These are phyloP conservation scores for Apamea sordens DNA, from an alignment of 2,888 invertebrate genomes.

Conservation along the genomic window DNA sequence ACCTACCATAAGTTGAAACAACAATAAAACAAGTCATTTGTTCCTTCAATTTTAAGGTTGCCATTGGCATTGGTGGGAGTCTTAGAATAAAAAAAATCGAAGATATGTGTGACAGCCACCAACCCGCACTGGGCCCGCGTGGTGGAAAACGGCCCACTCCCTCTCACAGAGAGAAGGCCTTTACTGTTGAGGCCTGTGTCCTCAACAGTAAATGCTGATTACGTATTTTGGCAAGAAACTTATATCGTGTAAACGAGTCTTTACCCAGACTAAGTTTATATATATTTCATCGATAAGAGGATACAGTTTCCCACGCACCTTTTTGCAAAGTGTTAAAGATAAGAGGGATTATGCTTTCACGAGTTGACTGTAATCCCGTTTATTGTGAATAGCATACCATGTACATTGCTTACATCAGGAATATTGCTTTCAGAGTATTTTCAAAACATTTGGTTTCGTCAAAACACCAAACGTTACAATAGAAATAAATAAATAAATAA, in stretches of 20 bases:
- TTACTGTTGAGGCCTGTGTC: no score
- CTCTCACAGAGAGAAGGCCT: no score
- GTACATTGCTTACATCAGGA: neutral
- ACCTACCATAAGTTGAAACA: no score
- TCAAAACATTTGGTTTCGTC: neutral
- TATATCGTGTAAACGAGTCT: neutral
- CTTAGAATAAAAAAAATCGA: no score
- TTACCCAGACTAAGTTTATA: neutral
- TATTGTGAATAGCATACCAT: neutral
- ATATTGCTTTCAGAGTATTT: neutral
- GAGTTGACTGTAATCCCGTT: neutral
- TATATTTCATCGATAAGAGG: neutral
- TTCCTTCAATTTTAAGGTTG: neutral
- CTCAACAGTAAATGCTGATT: no score
- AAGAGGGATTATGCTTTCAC: neutral
- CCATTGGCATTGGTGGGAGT: no score
- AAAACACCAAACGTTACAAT: neutral
- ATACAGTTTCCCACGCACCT: neutral
- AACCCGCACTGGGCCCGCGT: no score
- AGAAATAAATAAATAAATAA: no score
- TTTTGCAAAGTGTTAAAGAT: conserved; percentile 2
- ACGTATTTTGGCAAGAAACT: neutral
- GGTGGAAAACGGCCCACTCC: no score
- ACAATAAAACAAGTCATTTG: neutral
- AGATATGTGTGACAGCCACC: no score